Conservation (phyloP, 2,888 invertebrate species). For the Melanophora roralis region DNA sequence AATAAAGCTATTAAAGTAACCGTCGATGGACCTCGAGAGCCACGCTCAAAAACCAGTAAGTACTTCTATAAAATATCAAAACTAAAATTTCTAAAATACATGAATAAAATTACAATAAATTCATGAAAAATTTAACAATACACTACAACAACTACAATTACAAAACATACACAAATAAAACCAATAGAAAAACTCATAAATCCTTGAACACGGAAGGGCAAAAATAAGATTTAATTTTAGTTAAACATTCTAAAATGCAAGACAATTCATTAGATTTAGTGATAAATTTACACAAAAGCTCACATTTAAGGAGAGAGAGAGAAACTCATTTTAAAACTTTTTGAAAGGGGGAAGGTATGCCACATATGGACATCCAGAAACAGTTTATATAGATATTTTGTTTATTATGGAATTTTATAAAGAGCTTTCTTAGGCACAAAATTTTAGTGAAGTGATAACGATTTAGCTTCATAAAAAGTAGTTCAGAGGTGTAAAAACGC, state of each 20-base stretch:
- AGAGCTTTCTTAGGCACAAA: too few relatives aligned
- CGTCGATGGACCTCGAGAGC: conserved; percentile 97
- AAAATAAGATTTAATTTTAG: conserved; percentile 66
- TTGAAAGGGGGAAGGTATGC: conserved; percentile 6
- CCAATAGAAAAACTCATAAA: conserved; percentile 38
- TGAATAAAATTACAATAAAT: conserved; percentile 34
- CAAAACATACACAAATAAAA: conserved; percentile 20
- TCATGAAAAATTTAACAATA: neutral
- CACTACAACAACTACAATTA: neutral
- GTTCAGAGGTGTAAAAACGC: too few relatives aligned
- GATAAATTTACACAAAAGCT: conserved; percentile 42
- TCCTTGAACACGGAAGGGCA: conserved; percentile 21
- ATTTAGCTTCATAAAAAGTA: too few relatives aligned
- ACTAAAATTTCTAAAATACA: conserved; percentile 9
- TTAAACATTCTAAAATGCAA: conserved; percentile 57
- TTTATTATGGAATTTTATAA: too few relatives aligned
- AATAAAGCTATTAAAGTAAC: conserved; percentile 98
- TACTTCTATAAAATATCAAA: conserved; percentile 55
- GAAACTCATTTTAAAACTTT: neutral
- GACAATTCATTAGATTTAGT: conserved; percentile 68
- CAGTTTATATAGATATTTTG: too few relatives aligned
- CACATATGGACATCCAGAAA: too few relatives aligned
- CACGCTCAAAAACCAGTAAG: conserved; percentile 95
- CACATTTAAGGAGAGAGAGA: neutral
- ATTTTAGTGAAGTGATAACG: too few relatives aligned